A percentile compares a stretch with the other conserved stretches of the same genome.
phyloP scores from a whole-genome alignment of 92 coral and sea anemone genomes.

The Isaurus tuberculatus region DNA sequence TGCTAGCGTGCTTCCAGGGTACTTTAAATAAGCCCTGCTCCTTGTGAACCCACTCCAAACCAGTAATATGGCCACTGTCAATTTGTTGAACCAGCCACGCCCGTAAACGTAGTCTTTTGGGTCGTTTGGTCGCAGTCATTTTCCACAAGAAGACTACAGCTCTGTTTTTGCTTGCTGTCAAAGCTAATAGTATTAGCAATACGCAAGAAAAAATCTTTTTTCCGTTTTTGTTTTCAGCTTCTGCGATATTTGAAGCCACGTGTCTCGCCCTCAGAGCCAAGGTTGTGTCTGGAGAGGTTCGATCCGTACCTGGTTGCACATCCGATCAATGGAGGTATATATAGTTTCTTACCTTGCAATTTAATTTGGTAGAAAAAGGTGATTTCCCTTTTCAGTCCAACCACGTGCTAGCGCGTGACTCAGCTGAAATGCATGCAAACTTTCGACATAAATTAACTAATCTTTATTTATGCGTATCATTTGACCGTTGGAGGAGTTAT shows the following conservation, averaged over 20 bases:
- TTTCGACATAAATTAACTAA: constrained; percentile 5
- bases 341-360: constrained; percentile 18
- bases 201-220: too few species aligned
- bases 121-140: constrained; percentile 13
- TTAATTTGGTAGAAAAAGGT: constrained; percentile 3
- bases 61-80: constrained; percentile 46
- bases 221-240: not conserved
- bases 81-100: constrained; percentile 64
- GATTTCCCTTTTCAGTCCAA: constrained; percentile 23
- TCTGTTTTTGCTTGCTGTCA: not conserved
- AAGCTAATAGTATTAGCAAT: too few species aligned
- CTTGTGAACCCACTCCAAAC: constrained; percentile 53
- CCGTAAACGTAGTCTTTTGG: constrained; percentile 46
- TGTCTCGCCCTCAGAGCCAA: not conserved
- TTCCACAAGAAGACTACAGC: not conserved
- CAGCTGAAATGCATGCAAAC: not conserved
- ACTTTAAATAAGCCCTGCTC: constrained; percentile 50
- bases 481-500: not conserved
- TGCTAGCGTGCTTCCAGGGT: constrained; percentile 67
- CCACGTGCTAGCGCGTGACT: constrained; percentile 38
- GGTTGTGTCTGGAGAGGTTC: not conserved
- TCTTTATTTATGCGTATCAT: not conserved
- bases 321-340: not conserved
- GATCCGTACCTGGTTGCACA: not conserved
- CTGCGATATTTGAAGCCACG: not conserved